Percentiles rank a stretch among this genome's conserved stretches.
Conservation (phyloP, 2,113 vertebrate genomes). For the Etheostoma spectabile region DNA sequence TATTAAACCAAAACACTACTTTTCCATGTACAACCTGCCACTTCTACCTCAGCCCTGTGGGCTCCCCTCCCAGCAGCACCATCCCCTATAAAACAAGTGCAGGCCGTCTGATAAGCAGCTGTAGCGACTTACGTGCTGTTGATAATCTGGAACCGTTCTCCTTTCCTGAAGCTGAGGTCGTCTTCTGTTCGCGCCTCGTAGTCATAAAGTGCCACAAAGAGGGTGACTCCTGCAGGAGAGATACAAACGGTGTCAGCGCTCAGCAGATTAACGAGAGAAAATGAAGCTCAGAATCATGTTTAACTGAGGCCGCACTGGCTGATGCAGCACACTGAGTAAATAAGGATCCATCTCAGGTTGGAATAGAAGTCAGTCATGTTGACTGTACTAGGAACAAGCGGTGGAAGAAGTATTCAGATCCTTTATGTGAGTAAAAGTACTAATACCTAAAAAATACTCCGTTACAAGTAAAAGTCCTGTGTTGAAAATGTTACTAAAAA, state of each 20-base stretch:
- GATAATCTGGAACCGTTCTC: slow-evolving; percentile 97
- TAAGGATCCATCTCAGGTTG: not conserved
- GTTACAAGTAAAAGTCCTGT: no score
- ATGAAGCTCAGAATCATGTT: slow-evolving; percentile 9
- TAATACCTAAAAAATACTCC: no score
- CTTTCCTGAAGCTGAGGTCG: slow-evolving; percentile 97
- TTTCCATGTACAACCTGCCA: not conserved
- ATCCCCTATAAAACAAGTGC: not conserved
- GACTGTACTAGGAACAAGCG: not conserved
- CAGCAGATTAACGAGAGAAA: slow-evolving; percentile 35
- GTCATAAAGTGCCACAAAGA: slow-evolving; percentile 98
- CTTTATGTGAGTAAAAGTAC: no score
- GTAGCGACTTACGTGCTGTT: slow-evolving; percentile 95
- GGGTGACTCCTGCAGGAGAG: slow-evolving; percentile 91
- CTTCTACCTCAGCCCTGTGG: slow-evolving; percentile 17
- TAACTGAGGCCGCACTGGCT: not conserved
- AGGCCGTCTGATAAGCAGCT: slow-evolving; percentile 32
- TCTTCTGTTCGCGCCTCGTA: slow-evolving; percentile 98
- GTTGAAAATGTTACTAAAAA: no score
- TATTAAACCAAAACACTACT: slow-evolving; percentile 9
- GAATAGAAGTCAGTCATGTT: not conserved
- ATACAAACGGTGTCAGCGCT: slow-evolving; percentile 43
- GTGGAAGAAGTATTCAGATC: no score
- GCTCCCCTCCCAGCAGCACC: slow-evolving; percentile 1
- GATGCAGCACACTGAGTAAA: slow-evolving; percentile 3